Conservation (phyloP, 2,113 vertebrate species). For the Panurus biarmicus region DNA sequence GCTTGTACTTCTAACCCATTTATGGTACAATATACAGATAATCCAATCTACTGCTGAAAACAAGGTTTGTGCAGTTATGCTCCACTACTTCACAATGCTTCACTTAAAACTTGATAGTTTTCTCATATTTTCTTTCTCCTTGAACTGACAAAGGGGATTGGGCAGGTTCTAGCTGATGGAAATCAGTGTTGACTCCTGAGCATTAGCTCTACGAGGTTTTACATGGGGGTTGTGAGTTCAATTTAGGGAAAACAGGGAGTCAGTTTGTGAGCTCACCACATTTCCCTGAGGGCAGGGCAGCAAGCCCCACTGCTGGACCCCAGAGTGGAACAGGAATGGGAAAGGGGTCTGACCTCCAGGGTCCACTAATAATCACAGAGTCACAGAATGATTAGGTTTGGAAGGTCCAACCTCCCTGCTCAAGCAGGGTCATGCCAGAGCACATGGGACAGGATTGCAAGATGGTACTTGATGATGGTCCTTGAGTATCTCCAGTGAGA, state of each 20-base stretch:
- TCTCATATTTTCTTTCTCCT: conserved; percentile 52
- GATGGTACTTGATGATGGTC: not conserved
- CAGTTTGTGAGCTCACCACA: not conserved
- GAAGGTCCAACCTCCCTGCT: not conserved
- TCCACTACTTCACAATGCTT: not conserved
- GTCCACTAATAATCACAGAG: not conserved
- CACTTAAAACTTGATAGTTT: conserved; percentile 48
- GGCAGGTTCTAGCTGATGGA: not conserved
- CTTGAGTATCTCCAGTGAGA: not conserved
- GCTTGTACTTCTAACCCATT: conserved; percentile 61
- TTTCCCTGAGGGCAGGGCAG: not conserved
- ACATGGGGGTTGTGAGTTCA: not conserved
- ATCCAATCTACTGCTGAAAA: conserved; percentile 59
- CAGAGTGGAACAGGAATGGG: not conserved
- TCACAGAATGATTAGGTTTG: not conserved
- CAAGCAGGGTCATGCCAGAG: not conserved
- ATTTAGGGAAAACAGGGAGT: not conserved
- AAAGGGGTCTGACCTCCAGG: not conserved
- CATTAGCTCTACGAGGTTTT: not conserved
- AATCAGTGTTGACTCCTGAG: not conserved
- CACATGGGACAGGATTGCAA: not conserved
- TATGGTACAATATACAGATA: conserved; percentile 56
- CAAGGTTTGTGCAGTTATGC: conserved; percentile 48
- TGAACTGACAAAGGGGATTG: not conserved
- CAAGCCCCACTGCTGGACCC: not conserved